Base-by-base conservation (phyloP, 2,888 invertebrate genomes). In the Patella ulyssiponensis region DNA sequence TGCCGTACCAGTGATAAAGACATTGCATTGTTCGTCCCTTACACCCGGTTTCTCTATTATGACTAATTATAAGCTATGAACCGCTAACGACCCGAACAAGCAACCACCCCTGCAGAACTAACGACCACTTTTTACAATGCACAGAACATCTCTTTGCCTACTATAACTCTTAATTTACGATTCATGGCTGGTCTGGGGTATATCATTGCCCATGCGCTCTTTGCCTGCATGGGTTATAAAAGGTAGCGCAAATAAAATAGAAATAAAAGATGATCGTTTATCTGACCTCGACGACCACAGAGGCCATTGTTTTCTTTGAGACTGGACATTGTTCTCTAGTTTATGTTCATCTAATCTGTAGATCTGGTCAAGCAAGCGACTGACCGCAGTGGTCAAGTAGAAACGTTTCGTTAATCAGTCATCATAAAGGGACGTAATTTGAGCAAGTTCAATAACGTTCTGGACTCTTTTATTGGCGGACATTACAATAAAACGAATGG, bases 41-140 rank as follows among this genome's bases (percentile, higher is more conserved):
- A 44, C 44, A 9, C 44, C 44, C 44, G 44, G 44, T 0, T 44
- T 44, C 44, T 44, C 44, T 44, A 44, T 44, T 44, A 44, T 9
- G 23, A 14, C 23, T 64, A 64, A 64, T 64, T 64, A 20, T 64
- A 23, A 64, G 23, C 20, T 64, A 64, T 23, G 23, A 64, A 23
- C 20, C 64, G 23, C 20, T 64, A 64, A 23, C 20, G 23, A 20
- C 64, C 64, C 14, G 64, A 23, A 11, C 64, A 64, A 64, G 20
- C 20, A 44, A 44, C 44, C 64, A 64, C 23, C 64, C 64, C 64
- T 64, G 64, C 64, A 64, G 64, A 64, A 64, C 64, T 64, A 64
- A 64, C 64, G 64, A 64, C 23, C 64, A 20, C 23, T 14, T 20
- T 23, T 64, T 11, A 20, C 64, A 64, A 64, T 64, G 14, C 23